Percentiles rank a stretch among this genome's conserved stretches.
Evolutionary conservation across 2,113 vertebrate genomes (phyloP).

Genomic region (Butorides virescens): DNA sequence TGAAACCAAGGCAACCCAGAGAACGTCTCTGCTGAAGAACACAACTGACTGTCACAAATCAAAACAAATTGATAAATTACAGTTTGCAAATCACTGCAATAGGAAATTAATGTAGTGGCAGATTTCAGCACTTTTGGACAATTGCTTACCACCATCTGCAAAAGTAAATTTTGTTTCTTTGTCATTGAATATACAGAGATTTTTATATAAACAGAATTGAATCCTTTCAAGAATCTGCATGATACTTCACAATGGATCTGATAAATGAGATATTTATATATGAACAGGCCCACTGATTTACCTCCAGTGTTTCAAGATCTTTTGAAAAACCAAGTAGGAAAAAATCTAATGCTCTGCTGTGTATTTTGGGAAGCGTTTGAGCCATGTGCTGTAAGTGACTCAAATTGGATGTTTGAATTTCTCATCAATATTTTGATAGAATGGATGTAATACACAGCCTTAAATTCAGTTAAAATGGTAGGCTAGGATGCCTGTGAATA

Average conservation of each 20-base stretch:
- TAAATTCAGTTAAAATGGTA: background rate
- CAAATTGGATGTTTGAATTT: background rate
- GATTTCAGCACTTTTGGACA: background rate
- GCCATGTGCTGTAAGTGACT: background rate
- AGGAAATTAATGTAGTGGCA: background rate
- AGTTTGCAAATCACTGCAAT: background rate
- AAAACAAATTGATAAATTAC: background rate
- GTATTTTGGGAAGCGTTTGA: background rate
- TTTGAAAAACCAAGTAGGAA: background rate
- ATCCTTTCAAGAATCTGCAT: background rate
- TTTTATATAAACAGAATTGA: background rate
- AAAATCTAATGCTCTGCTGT: background rate
- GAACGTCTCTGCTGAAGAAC: background rate
- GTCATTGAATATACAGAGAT: background rate
- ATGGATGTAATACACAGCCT: background rate
- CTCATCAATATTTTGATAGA: conserved; percentile 36
- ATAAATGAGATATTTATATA: background rate
- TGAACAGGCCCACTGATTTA: background rate
- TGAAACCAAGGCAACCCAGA: background rate
- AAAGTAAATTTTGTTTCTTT: background rate
- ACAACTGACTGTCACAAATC: background rate
- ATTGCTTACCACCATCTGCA: background rate
- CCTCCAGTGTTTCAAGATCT: background rate
- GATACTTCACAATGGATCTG: background rate
- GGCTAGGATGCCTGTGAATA: background rate